phyloP scores from a whole-genome alignment of 2,888 invertebrate genomes.

The Pseudococcus longispinus region DNA sequence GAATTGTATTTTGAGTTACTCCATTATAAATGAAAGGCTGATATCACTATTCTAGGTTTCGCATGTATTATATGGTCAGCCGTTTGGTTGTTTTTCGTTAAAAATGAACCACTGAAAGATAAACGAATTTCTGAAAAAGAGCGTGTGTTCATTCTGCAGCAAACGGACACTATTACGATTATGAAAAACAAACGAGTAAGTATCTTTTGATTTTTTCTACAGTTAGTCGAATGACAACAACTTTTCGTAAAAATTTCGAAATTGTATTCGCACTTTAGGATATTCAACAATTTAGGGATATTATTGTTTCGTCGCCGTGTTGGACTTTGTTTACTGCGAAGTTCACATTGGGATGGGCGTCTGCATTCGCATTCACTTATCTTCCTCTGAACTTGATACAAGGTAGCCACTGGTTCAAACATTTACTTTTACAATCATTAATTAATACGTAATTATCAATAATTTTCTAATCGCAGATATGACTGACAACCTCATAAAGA shows the following conservation, averaged over 20 bases:
- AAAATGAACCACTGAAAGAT: background rate
- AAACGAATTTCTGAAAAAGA: background rate
- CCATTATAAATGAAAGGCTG: too few species aligned
- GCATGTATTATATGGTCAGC: background rate
- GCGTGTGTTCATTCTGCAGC: background rate
- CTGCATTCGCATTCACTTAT: background rate
- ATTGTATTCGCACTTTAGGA: background rate
- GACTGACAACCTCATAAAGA: background rate
- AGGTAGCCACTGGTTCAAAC: too few species aligned
- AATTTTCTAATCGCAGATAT: background rate
- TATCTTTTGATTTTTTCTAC: too few species aligned
- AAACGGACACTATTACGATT: background rate
- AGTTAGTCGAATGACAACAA: background rate
- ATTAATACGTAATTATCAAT: too few species aligned
- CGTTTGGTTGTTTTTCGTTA: background rate
- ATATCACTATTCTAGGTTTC: background rate
- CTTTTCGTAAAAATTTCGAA: background rate
- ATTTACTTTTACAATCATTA: too few species aligned
- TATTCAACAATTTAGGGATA: background rate
- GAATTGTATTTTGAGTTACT: too few species aligned
- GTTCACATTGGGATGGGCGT: slow-evolving; percentile 3
- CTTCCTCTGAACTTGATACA: slow-evolving; percentile 8
- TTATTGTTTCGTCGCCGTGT: background rate
- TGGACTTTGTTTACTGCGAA: background rate
- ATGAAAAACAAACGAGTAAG: background rate